Evolutionary conservation across 2,113 vertebrate genomes (phyloP), one percentile per base, ranked within the genome.

Genomic region (Potamarius usumacintae): DNA sequence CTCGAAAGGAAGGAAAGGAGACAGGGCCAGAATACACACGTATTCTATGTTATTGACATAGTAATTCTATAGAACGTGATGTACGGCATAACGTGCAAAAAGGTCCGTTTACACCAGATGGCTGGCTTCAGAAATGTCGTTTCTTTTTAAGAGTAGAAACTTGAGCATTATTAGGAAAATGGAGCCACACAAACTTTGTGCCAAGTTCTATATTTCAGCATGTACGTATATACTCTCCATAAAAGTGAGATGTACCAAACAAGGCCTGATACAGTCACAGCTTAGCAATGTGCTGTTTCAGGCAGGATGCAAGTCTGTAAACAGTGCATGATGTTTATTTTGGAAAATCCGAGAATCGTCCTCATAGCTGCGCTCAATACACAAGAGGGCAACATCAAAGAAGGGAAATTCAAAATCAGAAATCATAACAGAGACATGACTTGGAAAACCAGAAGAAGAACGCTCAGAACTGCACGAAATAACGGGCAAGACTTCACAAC

Each of bases 41-140:
- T 10, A 20, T 14, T 57, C 62, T 27, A 20, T 57, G 85, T 42
- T 86, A 80, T 67, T 42, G 30, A 34, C 6, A 0, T 2, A 78
- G 34, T 63, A 18, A 79, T 79, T 79, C 58, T 55, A 25, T 86
- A 42, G 76, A 86, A 86, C 62, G 77, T 81, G 63, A 80, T 57
- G 42, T 18, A 67, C 50, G 20, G 62, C 55, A 62, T 27, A 69
- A 80, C 48, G 15, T n/a, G 77, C 17, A 69, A 86, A 69, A 69
- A 81, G 20, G 48, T 57, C 6, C 7, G 42, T 69, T 69, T 55
- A 4, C 52, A 65, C 74, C 85, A 79, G 85, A 86, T 86, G 85
- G 62, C 62, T 55, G 85, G 30, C 11, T 86, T 67, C 78, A 81
- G 57, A 57, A 80, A 67, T n/a, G n/a, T 81, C 85, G 5, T 81